These are phyloP conservation scores for Coregonus sp. DNA, from an alignment of 2,797 vertebrate genomes.

Conservation along the genomic window DNA sequence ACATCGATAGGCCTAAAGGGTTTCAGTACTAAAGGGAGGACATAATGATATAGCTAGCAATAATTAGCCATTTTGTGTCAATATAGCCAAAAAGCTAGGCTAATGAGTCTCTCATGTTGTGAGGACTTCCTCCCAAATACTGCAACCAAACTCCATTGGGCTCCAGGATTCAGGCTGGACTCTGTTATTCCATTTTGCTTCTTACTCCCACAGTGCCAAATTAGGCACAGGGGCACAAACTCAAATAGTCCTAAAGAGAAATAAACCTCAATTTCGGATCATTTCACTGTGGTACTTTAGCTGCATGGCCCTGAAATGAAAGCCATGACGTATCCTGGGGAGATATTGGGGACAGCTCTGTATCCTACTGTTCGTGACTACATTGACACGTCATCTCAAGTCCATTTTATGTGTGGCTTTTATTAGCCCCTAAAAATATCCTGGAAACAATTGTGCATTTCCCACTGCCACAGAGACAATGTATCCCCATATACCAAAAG, in stretches of 20 bases:
- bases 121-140: conserved; percentile 1
- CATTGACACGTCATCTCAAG: conserved; percentile 30
- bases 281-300: conserved; percentile 57
- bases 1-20: neutral
- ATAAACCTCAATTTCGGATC: conserved; percentile 41
- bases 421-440: conserved; percentile 52
- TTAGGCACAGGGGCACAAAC: conserved; percentile 25
- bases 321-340: conserved; percentile 49
- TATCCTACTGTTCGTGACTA: conserved; percentile 48
- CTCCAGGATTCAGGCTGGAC: too few relatives aligned
- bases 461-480: conserved; percentile 11
- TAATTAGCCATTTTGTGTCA: neutral
- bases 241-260: conserved; percentile 16
- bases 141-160: conserved; percentile 22
- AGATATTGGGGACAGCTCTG: conserved; percentile 55
- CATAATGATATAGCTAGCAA: neutral
- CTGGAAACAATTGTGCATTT: neutral
- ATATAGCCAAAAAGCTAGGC: neutral
- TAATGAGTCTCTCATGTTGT: neutral
- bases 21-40: neutral
- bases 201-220: conserved; percentile 30
- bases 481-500: neutral
- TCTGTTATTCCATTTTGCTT: conserved; percentile 25
- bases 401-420: conserved; percentile 26
- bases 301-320: conserved; percentile 53